Evolutionary conservation across 2,888 invertebrate genomes (phyloP), one percentile per base, ranked within the genome.

Genomic region (Pterostichus niger): DNA sequence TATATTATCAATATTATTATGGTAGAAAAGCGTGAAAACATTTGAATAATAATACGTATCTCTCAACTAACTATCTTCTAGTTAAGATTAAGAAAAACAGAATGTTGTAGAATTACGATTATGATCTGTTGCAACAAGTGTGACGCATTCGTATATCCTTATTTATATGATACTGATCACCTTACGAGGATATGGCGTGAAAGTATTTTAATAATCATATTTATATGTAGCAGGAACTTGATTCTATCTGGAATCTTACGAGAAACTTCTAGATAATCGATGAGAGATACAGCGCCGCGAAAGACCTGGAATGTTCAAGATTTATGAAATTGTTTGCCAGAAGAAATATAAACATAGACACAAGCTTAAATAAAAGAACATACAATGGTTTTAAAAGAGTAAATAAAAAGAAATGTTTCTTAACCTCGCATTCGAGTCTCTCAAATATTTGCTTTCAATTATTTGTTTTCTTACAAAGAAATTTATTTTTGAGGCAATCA

Each of bases 131-230:
- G 49, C n/a, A 49, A 13, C 49, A 49, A 49, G 49, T 49, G 49
- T 49, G 49, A 49, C 49, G 49, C 49, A 40, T 40, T 40, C 46
- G 49, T 9, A 52, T 71, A 71, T 71, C 68, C 68, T 71, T 71
- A 71, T 71, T 71, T 71, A 71, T 40, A 71, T 71, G 68, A 71
- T 71, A 71, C 68, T 17, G 40, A 71, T 71, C 68, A 71, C 15
- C 24, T 71, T 15, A 71, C 68, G 44, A 71, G 68, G 68, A 71
- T 44, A 71, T 17, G 44, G 44, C 68, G 68, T 71, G 68, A 71
- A 71, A 71, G 68, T 44, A 71, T 71, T 71, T 71, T 71, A 71
- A 71, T 71, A 71, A 71, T 71, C 68, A 71, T 71, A 71, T 71
- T 71, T 71, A 71, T 71, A 71, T 71, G 44, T 71, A 71, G 40